Conservation (phyloP, 2,113 vertebrate species). For the Pseudorasbora parva region DNA sequence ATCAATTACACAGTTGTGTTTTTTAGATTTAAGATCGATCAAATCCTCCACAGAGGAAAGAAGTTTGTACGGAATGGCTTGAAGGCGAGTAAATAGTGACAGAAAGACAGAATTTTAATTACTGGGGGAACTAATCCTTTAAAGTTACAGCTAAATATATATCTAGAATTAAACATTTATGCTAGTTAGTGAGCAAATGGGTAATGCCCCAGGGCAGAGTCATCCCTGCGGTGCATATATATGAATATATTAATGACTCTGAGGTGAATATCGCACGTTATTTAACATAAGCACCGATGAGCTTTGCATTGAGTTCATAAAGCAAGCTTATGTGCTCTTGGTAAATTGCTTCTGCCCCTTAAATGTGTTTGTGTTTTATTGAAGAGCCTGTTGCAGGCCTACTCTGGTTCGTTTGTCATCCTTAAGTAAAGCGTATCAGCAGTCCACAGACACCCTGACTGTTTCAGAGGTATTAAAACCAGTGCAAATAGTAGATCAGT, state of each 20-base stretch:
- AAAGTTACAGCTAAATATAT: not conserved
- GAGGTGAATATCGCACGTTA: not conserved
- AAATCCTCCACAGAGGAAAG: not conserved
- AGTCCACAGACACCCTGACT: conserved; percentile 6
- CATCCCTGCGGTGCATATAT: not conserved
- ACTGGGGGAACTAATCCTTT: not conserved
- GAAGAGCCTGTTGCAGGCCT: not conserved
- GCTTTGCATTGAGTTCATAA: not conserved
- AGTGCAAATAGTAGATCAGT: conserved; percentile 36
- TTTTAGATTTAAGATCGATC: not conserved
- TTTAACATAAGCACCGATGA: not conserved
- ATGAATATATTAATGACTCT: conserved; percentile 27
- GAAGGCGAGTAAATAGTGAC: not conserved
- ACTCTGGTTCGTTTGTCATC: conserved; percentile 20
- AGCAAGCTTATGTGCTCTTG: not conserved
- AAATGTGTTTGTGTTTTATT: conserved; percentile 23
- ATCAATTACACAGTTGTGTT: not conserved
- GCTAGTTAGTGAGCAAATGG: not conserved
- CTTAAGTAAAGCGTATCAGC: conserved; percentile 29
- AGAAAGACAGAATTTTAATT: not conserved
- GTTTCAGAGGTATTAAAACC: conserved; percentile 30
- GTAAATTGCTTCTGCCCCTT: conserved; percentile 1
- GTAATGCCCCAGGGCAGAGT: not conserved
- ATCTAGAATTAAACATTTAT: conserved; percentile 1
- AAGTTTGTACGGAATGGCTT: not conserved